Evolutionary conservation across 2,797 vertebrate species (phyloP), one percentile per base, ranked within the genome.

Genomic region (Balearica regulorum): DNA sequence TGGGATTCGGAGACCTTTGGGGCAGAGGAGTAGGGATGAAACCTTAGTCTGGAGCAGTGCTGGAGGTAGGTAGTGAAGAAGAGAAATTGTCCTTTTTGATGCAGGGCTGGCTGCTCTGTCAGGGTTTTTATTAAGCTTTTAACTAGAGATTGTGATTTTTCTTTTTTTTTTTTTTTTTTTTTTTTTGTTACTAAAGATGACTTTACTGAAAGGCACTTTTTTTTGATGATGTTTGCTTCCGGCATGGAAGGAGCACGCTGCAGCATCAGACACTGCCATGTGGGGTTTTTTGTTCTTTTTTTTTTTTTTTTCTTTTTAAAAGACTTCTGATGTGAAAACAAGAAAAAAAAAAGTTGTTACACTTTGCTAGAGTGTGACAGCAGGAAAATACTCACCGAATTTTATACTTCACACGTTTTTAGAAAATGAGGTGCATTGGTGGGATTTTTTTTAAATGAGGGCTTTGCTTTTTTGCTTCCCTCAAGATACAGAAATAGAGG

Each of bases 341-440:
- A 73, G 39, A 5, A 29, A 29, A 31, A 35, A 31, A 44, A 43
- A 76, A 62, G 25, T 70, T 44, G 89, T 90, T 71, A 72, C 70
- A 49, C 83, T 93, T 69, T 69, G 53, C 79, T 64, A 55, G 73
- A 90, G 66, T 92, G 83, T 93, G 94, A 94, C 91, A 94, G 80
- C 93, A 65, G 93, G 96, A 94, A 96, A 97, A 95, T 49, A 54
- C 69, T 85, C 86, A 83, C 44, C 96, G 93, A 65, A 84, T 98
- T 98, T 98, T 98, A 96, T 98, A 98, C 96, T 97, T 91, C 82
- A 94, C 95, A 64, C 16, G 44, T 95, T 97, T 97, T 97, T 94
- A 94, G 86, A 81, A 83, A 75, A 69, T 53, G 87, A 90, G 76
- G 81, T 69, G 85, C 64, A 57, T 90, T 61, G 79, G 70, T 69